Percentiles rank a stretch among this genome's conserved stretches.
phyloP scores from a whole-genome alignment of 2,113 vertebrate genomes.

The Xenopus borealis region DNA sequence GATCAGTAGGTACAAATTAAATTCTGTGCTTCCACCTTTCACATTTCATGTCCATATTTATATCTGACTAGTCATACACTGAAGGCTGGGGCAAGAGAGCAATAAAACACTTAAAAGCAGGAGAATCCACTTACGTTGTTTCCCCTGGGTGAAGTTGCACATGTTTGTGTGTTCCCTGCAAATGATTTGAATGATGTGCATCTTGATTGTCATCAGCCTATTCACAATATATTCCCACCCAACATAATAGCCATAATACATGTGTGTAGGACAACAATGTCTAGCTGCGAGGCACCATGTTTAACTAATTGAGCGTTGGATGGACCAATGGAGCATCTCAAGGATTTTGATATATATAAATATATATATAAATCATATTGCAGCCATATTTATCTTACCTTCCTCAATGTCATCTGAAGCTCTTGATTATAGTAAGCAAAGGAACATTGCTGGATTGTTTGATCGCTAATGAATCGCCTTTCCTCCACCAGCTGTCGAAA shows the following conservation, averaged over 20 bases:
- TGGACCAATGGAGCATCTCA: not conserved
- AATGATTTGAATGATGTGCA: not conserved
- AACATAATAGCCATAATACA: conserved; percentile 48
- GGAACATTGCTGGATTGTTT: conserved; percentile 61
- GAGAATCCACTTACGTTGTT: not conserved
- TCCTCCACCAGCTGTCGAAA: conserved; percentile 75
- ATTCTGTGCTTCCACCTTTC: too few relatives aligned
- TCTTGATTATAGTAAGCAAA: conserved; percentile 17
- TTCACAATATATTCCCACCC: conserved; percentile 6
- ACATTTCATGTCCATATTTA: not conserved
- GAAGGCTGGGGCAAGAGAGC: not conserved
- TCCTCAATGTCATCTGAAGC: conserved; percentile 75
- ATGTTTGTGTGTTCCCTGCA: not conserved
- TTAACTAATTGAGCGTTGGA: not conserved
- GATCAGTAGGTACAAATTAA: too few relatives aligned
- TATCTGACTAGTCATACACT: not conserved
- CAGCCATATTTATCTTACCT: conserved; percentile 70
- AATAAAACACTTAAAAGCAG: not conserved
- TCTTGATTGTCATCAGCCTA: conserved; percentile 1
- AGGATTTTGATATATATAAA: conserved; percentile 54
- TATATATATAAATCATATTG: conserved; percentile 62
- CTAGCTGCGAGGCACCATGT: conserved; percentile 41
- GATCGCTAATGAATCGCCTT: conserved; percentile 65
- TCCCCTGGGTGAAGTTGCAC: not conserved
- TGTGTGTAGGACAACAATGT: conserved; percentile 34